phyloP scores from a whole-genome alignment of 2,797 vertebrate species.

The Columba guinea region DNA sequence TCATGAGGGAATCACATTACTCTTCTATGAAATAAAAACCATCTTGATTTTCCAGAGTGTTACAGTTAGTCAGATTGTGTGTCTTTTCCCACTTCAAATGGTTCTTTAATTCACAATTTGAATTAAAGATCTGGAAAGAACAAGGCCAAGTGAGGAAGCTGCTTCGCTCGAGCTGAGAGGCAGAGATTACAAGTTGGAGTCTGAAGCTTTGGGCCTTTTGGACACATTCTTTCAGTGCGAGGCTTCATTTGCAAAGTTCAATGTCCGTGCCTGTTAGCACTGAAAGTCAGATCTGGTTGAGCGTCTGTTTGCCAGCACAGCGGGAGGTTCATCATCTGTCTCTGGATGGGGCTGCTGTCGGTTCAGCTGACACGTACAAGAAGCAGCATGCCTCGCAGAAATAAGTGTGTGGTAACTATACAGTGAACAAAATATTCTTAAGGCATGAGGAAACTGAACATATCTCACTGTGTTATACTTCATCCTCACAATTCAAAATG shows the following conservation, averaged over 20 bases:
- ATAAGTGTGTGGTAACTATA: conserved; percentile 66
- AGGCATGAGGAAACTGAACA: conserved; percentile 53
- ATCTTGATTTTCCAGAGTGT: background rate
- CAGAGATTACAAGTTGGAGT: background rate
- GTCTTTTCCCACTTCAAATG: background rate
- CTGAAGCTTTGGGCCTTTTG: conserved; percentile 56
- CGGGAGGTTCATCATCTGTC: conserved; percentile 61
- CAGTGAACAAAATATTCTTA: conserved; percentile 60
- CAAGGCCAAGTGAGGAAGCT: background rate
- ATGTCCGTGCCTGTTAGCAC: conserved; percentile 67
- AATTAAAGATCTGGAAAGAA: background rate
- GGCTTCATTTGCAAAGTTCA: conserved; percentile 61
- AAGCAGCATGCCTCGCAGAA: conserved; percentile 69
- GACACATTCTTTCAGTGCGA: conserved; percentile 21
- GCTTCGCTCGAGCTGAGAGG: background rate
- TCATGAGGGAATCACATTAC: background rate
- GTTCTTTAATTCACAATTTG: background rate
- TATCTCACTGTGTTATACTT: conserved; percentile 44
- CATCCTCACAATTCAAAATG: conserved; percentile 62
- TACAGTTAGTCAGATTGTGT: background rate
- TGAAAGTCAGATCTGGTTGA: conserved; percentile 73
- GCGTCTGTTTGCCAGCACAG: conserved; percentile 56
- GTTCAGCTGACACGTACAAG: conserved; percentile 61
- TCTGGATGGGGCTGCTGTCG: conserved; percentile 55
- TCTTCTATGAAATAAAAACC: background rate